These are phyloP conservation scores for Rhinolophus ferrumequinum DNA, from an alignment of 2,113 vertebrate genomes.

Conservation along the genomic window DNA sequence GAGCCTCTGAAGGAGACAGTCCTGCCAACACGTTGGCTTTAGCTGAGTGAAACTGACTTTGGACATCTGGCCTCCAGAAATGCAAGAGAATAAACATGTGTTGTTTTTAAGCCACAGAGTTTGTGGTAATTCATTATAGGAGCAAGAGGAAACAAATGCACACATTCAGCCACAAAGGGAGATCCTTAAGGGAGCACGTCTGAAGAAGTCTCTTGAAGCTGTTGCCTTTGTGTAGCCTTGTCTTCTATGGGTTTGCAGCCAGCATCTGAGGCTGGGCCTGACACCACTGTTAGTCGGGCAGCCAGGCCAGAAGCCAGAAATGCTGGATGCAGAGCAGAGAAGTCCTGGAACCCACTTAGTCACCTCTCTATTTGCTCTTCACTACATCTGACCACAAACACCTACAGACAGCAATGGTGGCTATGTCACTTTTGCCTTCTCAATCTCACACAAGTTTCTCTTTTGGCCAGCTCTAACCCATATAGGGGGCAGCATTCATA, in stretches of 20 bases:
- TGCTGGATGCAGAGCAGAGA: background rate
- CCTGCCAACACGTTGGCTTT: background rate
- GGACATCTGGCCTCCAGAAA: background rate
- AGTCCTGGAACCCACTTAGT: background rate
- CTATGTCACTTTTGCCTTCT: background rate
- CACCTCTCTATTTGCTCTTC: background rate
- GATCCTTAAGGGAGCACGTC: background rate
- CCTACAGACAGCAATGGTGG: background rate
- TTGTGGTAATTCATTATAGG: background rate
- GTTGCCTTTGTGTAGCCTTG: background rate
- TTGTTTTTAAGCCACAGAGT: background rate
- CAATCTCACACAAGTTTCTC: background rate
- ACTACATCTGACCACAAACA: background rate
- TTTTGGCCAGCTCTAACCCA: background rate
- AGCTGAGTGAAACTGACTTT: background rate
- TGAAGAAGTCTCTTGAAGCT: background rate
- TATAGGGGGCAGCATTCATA: background rate
- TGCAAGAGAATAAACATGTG: background rate
- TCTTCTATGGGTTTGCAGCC: background rate
- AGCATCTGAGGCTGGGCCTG: too few species aligned
- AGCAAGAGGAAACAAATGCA: background rate
- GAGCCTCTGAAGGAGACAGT: background rate
- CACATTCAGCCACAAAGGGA: background rate
- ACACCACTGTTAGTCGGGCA: background rate
- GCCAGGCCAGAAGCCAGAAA: background rate